Percentiles rank a stretch among this genome's conserved stretches.
These are phyloP conservation scores for Dinothrombium tinctorium DNA, from an alignment of 1,140 invertebrate genomes.

Conservation along the genomic window DNA sequence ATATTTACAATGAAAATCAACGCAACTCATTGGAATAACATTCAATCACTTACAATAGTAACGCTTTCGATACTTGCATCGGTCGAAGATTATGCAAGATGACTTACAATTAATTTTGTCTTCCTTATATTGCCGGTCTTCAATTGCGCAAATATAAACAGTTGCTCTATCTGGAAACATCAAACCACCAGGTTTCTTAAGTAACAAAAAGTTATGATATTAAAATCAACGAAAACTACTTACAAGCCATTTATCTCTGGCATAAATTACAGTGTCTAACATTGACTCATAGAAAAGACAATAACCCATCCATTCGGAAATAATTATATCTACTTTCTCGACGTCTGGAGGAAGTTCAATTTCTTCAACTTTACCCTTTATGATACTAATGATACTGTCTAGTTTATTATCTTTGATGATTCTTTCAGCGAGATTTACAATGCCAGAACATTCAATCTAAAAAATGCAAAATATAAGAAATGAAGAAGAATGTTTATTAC, in stretches of 20 bases:
- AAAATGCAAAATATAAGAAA: conserved; percentile 9
- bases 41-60: background rate
- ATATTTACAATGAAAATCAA: background rate
- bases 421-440: conserved; percentile 29
- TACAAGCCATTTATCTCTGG: conserved; percentile 75
- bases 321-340: conserved; percentile 82
- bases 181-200: conserved; percentile 24
- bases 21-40: background rate
- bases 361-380: conserved; percentile 71
- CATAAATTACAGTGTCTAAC: conserved; percentile 81
- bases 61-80: background rate
- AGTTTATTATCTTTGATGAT: conserved; percentile 30
- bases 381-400: conserved; percentile 43
- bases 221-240: conserved; percentile 1
- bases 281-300: conserved; percentile 92
- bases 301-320: conserved; percentile 99
- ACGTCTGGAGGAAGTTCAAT: conserved; percentile 31
- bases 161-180: conserved; percentile 28
- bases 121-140: conserved; percentile 98
- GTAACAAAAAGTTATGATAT: conserved; percentile 4
- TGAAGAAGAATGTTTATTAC: conserved; percentile 10
- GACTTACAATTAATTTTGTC: conserved; percentile 89
- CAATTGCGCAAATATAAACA: conserved; percentile 48
- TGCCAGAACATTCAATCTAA: conserved; percentile 34
- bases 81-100: background rate